Conservation (phyloP, 2,888 invertebrate genomes). For the Euzophera pinguis region DNA sequence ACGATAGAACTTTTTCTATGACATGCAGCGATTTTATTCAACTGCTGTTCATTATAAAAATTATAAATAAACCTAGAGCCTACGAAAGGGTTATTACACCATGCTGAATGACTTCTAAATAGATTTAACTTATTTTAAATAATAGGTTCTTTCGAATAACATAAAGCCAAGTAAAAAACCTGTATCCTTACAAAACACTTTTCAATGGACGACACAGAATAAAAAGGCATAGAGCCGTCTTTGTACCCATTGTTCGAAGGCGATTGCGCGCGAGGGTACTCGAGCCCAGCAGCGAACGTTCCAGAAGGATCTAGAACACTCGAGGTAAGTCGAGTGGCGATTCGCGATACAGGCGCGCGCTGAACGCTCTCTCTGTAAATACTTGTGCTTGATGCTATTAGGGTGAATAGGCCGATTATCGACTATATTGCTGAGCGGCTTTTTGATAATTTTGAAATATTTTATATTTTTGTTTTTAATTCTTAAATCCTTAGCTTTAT, state of each 20-base stretch:
- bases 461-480: neutral
- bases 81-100: no score
- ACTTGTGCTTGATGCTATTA: neutral
- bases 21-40: no score
- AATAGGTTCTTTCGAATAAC: neutral
- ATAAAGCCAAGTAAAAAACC: neutral
- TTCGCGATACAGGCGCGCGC: conserved; percentile 1
- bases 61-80: no score
- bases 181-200: conserved; percentile 20
- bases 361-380: neutral
- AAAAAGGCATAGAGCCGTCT: conserved; percentile 2
- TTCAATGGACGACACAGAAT: neutral
- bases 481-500: neutral
- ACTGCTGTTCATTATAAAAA: no score
- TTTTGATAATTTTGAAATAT: neutral
- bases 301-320: neutral
- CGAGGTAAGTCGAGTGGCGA: conserved; percentile 6
- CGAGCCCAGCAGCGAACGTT: neutral
- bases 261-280: conserved; percentile 6
- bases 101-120: no score
- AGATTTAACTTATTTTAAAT: no score
- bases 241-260: conserved; percentile 8
- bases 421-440: neutral
- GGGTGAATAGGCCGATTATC: neutral
- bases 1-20: no score